These are phyloP conservation scores for Drosophila leontia DNA, from an alignment of 1,140 invertebrate species.

Conservation along the genomic window DNA sequence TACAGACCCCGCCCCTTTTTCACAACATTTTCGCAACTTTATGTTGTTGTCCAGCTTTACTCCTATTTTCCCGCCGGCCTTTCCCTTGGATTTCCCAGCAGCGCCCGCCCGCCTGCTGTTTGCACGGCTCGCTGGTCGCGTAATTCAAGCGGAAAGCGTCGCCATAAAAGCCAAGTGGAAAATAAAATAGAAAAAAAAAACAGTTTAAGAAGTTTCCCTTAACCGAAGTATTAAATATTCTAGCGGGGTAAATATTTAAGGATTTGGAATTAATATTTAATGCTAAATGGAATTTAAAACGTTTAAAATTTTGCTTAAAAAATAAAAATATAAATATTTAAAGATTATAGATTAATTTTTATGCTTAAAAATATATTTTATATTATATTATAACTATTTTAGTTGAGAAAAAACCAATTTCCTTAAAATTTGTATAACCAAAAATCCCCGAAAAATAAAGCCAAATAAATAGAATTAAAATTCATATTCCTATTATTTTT, in stretches of 20 bases:
- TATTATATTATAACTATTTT: background rate
- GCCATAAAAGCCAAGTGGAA: slow-evolving; percentile 75
- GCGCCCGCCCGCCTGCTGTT: slow-evolving; percentile 24
- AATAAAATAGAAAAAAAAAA: slow-evolving; percentile 21
- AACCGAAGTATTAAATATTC: background rate
- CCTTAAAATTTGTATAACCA: background rate
- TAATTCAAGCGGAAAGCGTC: slow-evolving; percentile 80
- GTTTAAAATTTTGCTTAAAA: background rate
- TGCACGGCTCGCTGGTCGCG: slow-evolving; percentile 68
- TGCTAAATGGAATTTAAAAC: too few relatives aligned
- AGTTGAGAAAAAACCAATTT: too few relatives aligned
- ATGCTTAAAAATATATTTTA: too few relatives aligned
- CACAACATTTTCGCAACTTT: slow-evolving; percentile 69
- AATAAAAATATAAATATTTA: too few relatives aligned
- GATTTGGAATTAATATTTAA: background rate
- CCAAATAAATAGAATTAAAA: background rate
- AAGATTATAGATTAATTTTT: too few relatives aligned
- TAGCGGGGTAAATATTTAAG: too few relatives aligned
- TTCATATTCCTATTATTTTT: background rate
- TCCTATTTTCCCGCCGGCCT: slow-evolving; percentile 2
- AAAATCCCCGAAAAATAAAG: too few relatives aligned
- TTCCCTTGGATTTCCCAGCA: slow-evolving; percentile 9
- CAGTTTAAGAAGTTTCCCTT: background rate
- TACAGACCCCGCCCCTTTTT: background rate
- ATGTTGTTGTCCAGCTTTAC: slow-evolving; percentile 56